Percentiles rank a stretch among this genome's conserved stretches.
Conservation (phyloP, 2,797 vertebrate species). For the Taeniopygia guttata region DNA sequence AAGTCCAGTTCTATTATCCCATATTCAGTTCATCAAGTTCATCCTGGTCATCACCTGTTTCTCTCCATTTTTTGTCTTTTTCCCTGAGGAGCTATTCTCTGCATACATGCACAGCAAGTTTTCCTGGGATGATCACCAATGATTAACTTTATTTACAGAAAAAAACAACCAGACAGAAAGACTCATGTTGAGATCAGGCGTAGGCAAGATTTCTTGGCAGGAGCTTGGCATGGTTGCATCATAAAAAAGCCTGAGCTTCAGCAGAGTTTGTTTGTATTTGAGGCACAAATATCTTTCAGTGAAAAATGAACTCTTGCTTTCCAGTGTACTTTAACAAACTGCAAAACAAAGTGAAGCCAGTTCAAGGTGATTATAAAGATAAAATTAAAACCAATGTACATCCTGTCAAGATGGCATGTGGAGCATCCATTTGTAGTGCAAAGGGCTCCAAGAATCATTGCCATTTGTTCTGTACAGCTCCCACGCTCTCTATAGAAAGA, state of each 20-base stretch:
- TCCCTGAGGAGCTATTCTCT: neutral
- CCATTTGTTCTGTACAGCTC: neutral
- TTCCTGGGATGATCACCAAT: neutral
- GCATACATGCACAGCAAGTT: neutral
- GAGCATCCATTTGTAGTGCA: neutral
- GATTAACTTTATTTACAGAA: constrained; percentile 31
- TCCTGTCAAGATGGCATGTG: neutral
- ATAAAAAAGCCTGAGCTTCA: neutral
- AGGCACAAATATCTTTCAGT: neutral
- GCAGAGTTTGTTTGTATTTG: constrained; percentile 10
- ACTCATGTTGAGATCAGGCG: neutral
- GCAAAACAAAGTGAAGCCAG: neutral
- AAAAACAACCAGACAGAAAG: constrained; percentile 31
- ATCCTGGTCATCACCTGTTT: neutral
- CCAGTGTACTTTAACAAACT: neutral
- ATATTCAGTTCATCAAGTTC: neutral
- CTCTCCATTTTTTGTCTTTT: neutral
- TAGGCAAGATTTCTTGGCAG: constrained; percentile 39
- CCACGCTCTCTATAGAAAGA: neutral
- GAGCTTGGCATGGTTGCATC: neutral
- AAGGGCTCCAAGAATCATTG: neutral
- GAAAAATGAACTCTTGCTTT: neutral
- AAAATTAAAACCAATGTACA: neutral
- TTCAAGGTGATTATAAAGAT: neutral
- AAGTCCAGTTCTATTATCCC: neutral